These are phyloP conservation scores for Euphysa ruthae DNA, from an alignment of 30 jellyfish, hydroid and myxozoan species.

Conservation along the genomic window DNA sequence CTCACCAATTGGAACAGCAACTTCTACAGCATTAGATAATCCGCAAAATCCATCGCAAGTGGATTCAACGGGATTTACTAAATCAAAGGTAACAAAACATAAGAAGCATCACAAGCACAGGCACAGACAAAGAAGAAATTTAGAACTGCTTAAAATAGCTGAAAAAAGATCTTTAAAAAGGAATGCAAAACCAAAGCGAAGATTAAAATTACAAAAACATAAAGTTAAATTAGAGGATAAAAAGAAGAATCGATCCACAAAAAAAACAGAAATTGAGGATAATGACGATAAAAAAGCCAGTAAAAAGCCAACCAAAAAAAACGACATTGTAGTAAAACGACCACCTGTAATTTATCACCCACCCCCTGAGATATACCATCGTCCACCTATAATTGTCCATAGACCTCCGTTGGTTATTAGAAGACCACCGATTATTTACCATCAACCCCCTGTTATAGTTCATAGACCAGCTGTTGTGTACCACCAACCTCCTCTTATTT, in stretches of 20 bases:
- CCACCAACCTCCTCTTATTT: slow-evolving; percentile 97
- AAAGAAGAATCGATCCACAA: slow-evolving; percentile 11
- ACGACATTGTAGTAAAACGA: slow-evolving; percentile 87
- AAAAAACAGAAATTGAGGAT: slow-evolving; percentile 35
- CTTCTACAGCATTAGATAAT: not conserved
- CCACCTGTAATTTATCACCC: slow-evolving; percentile 99
- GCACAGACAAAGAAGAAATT: slow-evolving; percentile 15
- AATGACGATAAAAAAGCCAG: slow-evolving; percentile 14
- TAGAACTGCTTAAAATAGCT: not conserved
- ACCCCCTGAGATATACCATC: slow-evolving; percentile 97
- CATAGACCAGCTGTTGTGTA: slow-evolving; percentile 99
- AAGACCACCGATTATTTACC: slow-evolving; percentile 96
- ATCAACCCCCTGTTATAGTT: slow-evolving; percentile 99
- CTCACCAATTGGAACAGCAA: not conserved
- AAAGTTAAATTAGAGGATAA: not conserved
- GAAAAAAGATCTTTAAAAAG: slow-evolving; percentile 17
- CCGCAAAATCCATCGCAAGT: not conserved
- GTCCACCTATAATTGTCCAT: slow-evolving; percentile 98
- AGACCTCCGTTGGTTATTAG: slow-evolving; percentile 96
- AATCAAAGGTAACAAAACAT: slow-evolving; percentile 14
- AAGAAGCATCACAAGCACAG: slow-evolving; percentile 36
- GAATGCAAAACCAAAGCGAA: slow-evolving; percentile 29
- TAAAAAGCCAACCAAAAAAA: slow-evolving; percentile 73
- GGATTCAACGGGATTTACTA: not conserved
- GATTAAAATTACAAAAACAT: slow-evolving; percentile 12